Conservation (phyloP, 2,113 vertebrate genomes). For the Oophaga pumilio region DNA sequence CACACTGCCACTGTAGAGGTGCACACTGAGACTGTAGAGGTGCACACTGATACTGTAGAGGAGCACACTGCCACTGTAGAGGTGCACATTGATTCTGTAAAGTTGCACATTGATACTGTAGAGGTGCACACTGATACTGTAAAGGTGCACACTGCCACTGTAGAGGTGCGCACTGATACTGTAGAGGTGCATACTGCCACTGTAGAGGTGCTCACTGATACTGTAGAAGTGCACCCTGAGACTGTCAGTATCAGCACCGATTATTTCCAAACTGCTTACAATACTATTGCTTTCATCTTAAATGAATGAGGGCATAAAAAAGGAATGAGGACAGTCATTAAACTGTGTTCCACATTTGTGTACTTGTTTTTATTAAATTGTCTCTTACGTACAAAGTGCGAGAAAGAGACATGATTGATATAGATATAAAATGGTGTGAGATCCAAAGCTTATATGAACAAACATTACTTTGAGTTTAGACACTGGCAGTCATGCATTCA, state of each 20-base stretch:
- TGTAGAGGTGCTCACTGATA: too few species aligned
- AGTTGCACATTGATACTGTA: too few species aligned
- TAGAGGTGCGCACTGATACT: too few species aligned
- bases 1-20: too few species aligned
- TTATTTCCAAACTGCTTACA: neutral
- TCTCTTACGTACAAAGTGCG: neutral
- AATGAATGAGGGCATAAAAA: neutral
- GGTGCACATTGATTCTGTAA: too few species aligned
- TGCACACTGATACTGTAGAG: too few species aligned
- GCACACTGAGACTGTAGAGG: too few species aligned
- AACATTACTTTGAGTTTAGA: neutral
- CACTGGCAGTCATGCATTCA: neutral
- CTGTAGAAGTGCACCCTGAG: neutral
- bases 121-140: too few species aligned
- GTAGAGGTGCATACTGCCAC: too few species aligned
- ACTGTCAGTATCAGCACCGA: neutral
- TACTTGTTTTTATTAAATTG: neutral
- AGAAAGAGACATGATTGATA: neutral
- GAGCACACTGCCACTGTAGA: too few species aligned
- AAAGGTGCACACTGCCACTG: too few species aligned
- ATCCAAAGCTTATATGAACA: conserved; percentile 12
- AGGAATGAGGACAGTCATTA: neutral
- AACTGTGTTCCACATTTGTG: neutral
- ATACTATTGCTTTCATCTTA: neutral
- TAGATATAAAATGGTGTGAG: neutral